Percentiles rank a stretch among this genome's conserved stretches.
These are phyloP conservation scores for Blastomussa wellsi DNA, from an alignment of 92 coral and sea anemone genomes.

Conservation along the genomic window DNA sequence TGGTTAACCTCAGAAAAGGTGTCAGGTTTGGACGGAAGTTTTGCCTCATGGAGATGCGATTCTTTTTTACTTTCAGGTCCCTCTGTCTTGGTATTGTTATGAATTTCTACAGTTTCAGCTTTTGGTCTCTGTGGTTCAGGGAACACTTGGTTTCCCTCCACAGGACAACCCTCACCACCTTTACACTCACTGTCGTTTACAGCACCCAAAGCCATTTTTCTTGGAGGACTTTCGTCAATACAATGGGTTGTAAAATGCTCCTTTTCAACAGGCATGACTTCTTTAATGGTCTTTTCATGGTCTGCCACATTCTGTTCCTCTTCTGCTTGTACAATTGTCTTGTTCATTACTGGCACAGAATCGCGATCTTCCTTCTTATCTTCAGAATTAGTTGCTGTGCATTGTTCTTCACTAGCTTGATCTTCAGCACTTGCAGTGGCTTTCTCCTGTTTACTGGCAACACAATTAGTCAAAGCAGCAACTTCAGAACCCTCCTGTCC, in stretches of 20 bases:
- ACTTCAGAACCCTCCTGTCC: neutral
- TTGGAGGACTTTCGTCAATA: neutral
- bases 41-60: constrained; percentile 9
- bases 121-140: neutral
- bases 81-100: constrained; percentile 1
- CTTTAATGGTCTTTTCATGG: neutral
- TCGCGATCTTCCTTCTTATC: neutral
- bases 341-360: neutral
- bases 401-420: neutral
- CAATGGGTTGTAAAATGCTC: neutral
- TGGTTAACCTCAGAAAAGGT: constrained; percentile 12
- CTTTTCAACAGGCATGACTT: neutral
- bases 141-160: neutral
- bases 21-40: neutral
- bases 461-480: neutral
- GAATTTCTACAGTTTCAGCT: neutral
- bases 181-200: neutral
- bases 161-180: constrained; percentile 1
- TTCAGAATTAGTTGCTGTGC: neutral
- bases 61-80: neutral
- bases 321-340: neutral
- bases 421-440: neutral
- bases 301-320: constrained; percentile 14
- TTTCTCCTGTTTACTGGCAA: neutral
- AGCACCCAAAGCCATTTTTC: neutral